Conservation (phyloP, 1,140 invertebrate genomes). For the Popillia japonica region DNA sequence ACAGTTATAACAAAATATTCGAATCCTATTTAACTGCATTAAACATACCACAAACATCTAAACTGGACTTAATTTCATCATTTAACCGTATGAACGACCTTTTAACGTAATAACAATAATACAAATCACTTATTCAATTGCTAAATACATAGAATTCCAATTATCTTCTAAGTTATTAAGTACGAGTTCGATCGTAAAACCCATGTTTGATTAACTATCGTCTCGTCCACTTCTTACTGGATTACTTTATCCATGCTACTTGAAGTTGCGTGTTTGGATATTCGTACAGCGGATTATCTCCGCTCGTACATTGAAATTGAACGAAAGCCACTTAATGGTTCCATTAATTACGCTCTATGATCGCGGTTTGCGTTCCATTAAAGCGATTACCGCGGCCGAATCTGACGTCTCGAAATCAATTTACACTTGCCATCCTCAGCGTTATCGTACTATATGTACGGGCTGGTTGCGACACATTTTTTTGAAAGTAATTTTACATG, state of each 20-base stretch:
- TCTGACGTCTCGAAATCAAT: constrained; percentile 8
- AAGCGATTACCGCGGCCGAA: constrained; percentile 12
- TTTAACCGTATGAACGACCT: too few relatives aligned
- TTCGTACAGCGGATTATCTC: not conserved
- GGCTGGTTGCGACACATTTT: too few relatives aligned
- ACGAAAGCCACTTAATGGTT: constrained; percentile 14
- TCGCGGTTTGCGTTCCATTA: constrained; percentile 9
- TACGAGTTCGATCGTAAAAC: not conserved
- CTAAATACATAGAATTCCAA: not conserved
- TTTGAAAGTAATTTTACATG: too few relatives aligned
- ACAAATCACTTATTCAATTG: too few relatives aligned
- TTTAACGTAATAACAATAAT: not conserved
- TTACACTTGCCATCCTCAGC: not conserved
- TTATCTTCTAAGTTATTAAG: not conserved
- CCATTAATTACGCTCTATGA: constrained; percentile 4
- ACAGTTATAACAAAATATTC: too few relatives aligned
- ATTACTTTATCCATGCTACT: not conserved
- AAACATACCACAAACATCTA: too few relatives aligned
- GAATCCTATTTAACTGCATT: too few relatives aligned
- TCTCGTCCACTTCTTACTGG: not conserved
- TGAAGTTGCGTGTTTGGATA: not conserved
- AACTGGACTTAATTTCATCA: too few relatives aligned
- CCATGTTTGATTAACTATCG: not conserved
- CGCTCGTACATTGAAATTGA: not conserved
- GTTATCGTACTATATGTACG: not conserved